A percentile compares a stretch with the other conserved stretches of the same genome.
Conservation (phyloP, 2,113 vertebrate genomes). For the Ancistrus triradiatus region DNA sequence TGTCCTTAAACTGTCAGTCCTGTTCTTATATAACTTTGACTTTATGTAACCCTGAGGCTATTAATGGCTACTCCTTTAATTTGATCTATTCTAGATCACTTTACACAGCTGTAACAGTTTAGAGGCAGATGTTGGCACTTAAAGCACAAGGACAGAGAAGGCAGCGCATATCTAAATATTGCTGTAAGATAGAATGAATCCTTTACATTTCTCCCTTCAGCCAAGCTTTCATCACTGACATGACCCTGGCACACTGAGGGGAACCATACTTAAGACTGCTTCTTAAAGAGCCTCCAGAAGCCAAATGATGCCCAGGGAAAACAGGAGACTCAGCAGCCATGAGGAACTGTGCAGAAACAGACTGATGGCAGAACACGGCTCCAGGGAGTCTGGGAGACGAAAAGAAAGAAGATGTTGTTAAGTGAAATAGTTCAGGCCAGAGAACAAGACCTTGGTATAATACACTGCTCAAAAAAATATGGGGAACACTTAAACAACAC, state of each 20-base stretch:
- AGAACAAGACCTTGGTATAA: too few relatives aligned
- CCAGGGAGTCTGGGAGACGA: slow-evolving; percentile 57
- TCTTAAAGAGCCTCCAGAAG: slow-evolving; percentile 20
- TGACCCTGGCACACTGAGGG: background rate
- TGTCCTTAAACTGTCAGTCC: too few relatives aligned
- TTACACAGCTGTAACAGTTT: background rate
- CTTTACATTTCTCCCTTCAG: background rate
- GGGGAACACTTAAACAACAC: too few relatives aligned
- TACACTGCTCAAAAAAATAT: too few relatives aligned
- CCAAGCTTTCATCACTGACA: too few relatives aligned
- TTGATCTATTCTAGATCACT: too few relatives aligned
- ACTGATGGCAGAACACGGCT: slow-evolving; percentile 64
- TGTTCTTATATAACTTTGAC: background rate
- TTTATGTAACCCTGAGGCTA: background rate
- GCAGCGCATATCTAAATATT: slow-evolving; percentile 10
- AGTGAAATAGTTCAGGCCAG: too few relatives aligned
- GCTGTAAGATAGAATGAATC: background rate
- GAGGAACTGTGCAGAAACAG: slow-evolving; percentile 56
- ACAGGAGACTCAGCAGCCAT: slow-evolving; percentile 52
- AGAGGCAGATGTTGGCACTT: slow-evolving; percentile 29
- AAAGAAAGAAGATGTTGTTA: background rate
- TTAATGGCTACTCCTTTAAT: too few relatives aligned
- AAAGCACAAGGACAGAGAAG: slow-evolving; percentile 6
- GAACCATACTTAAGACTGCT: slow-evolving; percentile 5
- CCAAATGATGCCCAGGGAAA: slow-evolving; percentile 46